A percentile compares a stretch with the other conserved stretches of the same genome.
Evolutionary conservation across 2,113 vertebrate species (phyloP).

Genomic region (Dicentrarchus labrax): DNA sequence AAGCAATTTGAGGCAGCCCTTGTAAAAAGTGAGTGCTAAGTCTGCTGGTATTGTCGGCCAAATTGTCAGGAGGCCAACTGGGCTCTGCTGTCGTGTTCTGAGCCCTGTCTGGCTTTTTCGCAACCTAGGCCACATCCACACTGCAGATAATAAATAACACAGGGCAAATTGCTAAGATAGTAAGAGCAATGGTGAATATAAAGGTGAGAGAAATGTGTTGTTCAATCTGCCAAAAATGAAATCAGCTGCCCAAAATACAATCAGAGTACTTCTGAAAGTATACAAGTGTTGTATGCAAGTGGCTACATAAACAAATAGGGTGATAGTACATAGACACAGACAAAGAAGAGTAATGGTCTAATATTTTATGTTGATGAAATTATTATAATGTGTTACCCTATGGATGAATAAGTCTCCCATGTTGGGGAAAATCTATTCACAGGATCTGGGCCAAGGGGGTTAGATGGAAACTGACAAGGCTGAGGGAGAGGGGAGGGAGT

Average conservation of each 20-base stretch:
- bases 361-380: background rate
- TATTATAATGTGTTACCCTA: background rate
- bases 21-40: constrained; percentile 84
- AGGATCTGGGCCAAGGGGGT: constrained; percentile 53
- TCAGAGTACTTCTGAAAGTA: background rate
- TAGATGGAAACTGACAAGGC: constrained; percentile 66
- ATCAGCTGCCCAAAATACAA: constrained; percentile 1
- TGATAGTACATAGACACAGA: background rate
- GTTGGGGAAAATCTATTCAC: constrained; percentile 23
- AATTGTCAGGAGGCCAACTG: constrained; percentile 84
- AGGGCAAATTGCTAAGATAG: constrained; percentile 10
- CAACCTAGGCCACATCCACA: constrained; percentile 65
- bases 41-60: constrained; percentile 81
- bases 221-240: background rate
- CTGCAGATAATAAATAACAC: constrained; percentile 22
- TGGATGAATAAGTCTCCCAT: constrained; percentile 5
- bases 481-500: constrained; percentile 69
- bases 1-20: constrained; percentile 81
- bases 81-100: constrained; percentile 74
- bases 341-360: background rate
- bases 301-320: background rate
- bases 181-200: background rate
- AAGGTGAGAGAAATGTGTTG: constrained; percentile 1
- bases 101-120: constrained; percentile 71
- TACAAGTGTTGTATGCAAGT: background rate